A percentile compares a stretch with the other conserved stretches of the same genome.
Evolutionary conservation across 2,797 vertebrate species (phyloP).

Genomic region (Lepilemur ruficaudatus): DNA sequence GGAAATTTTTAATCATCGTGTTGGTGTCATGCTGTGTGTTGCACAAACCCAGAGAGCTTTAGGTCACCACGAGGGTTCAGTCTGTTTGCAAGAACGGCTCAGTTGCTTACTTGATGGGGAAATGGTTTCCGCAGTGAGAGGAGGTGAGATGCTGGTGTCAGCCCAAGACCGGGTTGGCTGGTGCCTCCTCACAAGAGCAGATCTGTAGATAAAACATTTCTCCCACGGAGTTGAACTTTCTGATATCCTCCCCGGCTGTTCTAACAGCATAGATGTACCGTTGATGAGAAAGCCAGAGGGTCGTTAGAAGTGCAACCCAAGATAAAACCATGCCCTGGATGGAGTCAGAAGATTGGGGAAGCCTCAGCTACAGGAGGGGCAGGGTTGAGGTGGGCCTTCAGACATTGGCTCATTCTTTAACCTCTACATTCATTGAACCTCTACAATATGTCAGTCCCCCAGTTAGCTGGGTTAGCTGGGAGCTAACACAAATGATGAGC

Average conservation of each 20-base stretch:
- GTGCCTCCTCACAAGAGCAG: neutral
- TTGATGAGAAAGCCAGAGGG: fast-evolving
- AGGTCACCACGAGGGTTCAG: neutral
- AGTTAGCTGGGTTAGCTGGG: neutral
- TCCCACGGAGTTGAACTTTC: neutral
- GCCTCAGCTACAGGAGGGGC: neutral
- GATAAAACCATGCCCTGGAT: neutral
- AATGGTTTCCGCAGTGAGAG: constrained; percentile 27
- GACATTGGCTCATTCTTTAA: neutral
- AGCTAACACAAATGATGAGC: neutral
- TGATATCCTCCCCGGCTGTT: no score
- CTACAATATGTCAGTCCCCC: neutral
- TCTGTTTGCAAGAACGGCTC: neutral
- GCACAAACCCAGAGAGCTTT: neutral
- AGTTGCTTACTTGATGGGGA: neutral
- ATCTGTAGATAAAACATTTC: neutral
- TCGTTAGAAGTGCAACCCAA: neutral
- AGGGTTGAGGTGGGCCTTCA: neutral
- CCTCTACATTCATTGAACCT: neutral
- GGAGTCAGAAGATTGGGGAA: neutral
- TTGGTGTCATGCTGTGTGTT: neutral
- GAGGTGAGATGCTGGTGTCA: constrained; percentile 15
- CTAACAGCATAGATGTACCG: neutral
- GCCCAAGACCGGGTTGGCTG: neutral
- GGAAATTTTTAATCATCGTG: neutral